Evolutionary conservation across 2,888 invertebrate genomes (phyloP).

Genomic region (Orthonychiurus folsomi): DNA sequence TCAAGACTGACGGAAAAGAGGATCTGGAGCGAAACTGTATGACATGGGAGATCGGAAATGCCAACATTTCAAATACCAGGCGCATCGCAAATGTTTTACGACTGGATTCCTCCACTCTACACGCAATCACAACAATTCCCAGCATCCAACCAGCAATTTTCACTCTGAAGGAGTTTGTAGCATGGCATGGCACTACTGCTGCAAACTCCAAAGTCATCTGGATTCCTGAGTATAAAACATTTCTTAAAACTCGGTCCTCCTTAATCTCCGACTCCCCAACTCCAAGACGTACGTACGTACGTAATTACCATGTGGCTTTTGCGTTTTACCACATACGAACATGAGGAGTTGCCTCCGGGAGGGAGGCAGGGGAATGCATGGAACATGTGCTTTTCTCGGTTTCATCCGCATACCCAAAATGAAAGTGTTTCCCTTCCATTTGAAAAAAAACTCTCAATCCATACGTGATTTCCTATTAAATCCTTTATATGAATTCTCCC

Average conservation of each 20-base stretch:
- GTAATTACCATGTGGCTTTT: not conserved
- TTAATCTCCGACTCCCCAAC: not conserved
- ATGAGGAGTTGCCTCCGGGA: no score
- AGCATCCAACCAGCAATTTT: not conserved
- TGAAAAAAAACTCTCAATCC: not conserved
- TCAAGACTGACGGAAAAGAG: not conserved
- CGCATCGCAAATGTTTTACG: not conserved
- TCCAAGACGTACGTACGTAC: not conserved
- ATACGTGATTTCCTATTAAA: not conserved
- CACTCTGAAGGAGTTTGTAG: not conserved
- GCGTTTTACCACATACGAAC: not conserved
- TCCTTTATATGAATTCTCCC: not conserved
- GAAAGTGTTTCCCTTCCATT: not conserved
- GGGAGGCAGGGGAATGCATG: not conserved
- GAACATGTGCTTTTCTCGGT: not conserved
- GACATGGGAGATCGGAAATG: not conserved
- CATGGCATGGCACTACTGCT: no score
- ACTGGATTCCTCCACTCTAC: not conserved
- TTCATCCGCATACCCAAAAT: not conserved
- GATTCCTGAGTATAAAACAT: not conserved
- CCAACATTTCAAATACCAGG: not conserved
- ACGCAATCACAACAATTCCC: slow-evolving; percentile 1
- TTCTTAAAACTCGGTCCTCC: not conserved
- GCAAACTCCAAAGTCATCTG: not conserved
- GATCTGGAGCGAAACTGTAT: not conserved